Base-by-base conservation (phyloP, 2,797 vertebrate species). In the Pipistrellus pipistrellus region DNA sequence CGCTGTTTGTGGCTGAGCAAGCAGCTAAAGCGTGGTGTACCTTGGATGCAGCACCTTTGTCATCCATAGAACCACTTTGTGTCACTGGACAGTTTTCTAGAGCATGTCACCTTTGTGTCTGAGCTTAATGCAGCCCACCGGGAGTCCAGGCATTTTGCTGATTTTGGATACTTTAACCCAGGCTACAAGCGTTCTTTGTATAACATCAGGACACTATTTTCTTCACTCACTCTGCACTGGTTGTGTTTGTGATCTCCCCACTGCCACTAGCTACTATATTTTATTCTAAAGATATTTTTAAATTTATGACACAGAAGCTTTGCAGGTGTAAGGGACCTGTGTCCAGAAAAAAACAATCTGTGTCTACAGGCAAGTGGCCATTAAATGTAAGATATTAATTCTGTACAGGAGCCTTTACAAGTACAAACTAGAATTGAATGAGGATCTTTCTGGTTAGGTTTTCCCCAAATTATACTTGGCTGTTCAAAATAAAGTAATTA, bases 321-420 rank as follows among this genome's bases (percentile, higher is more conserved):
- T 44, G 38, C 4, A 62, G n/a, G 44, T 44, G 0, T 35, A 7
- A 93, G 4, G 41, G 25, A 77, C 15, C 21, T 30, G 25, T 18
- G 8, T 91, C 55, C 55, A 64, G 64, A 92, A 85, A 81, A 25
- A 78, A 90, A 77, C 4, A 68, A 27, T 57, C 2, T 55, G 15
- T 57, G 2, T 51, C 55, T 69, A 80, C 91, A 96, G 64, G 89
- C 5, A 57, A 94, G 44, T 4, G 93, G 38, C 78, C 90, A 69
- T 57, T 48, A 77, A 68, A 53, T n/a, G 4, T 64, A 66, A 94
- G 38, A 71, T 71, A 44, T 30, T 9, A 68, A 48, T 76, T 46
- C 0, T 66, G 8, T 51, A 27, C 13, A 48, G 32, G 51, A 2
- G 64, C 44, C 25, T 46, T 38, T 59, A 6, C 6, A 78, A 69